Evolutionary conservation across 2,888 invertebrate species (phyloP).

Genomic region (Melinaea menophilus): DNA sequence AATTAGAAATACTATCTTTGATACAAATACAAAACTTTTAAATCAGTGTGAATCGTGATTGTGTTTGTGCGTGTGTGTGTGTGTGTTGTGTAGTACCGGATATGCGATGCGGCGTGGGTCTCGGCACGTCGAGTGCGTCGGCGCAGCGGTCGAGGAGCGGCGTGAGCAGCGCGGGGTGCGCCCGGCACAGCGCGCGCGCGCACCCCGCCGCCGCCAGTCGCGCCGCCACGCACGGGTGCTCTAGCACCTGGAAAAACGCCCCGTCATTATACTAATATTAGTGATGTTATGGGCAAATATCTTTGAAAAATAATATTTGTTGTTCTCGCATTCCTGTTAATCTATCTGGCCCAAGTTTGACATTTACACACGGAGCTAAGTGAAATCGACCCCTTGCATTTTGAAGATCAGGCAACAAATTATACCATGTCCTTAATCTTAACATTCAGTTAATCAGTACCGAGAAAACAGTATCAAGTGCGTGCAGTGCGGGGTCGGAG

Average conservation of each 20-base stretch:
- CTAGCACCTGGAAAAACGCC: constrained; percentile 80
- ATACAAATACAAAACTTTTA: too few relatives aligned
- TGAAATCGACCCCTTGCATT: too few relatives aligned
- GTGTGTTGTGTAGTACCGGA: constrained; percentile 64
- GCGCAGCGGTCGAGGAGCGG: constrained; percentile 94
- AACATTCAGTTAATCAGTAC: constrained; percentile 43
- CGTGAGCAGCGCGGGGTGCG: constrained; percentile 96
- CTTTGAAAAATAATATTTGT: too few relatives aligned
- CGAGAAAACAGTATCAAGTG: constrained; percentile 79
- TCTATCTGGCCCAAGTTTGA: too few relatives aligned
- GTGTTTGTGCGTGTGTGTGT: not conserved
- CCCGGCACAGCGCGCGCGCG: constrained; percentile 92
- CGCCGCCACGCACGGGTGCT: constrained; percentile 96
- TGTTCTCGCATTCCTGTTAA: too few relatives aligned
- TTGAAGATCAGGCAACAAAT: not conserved
- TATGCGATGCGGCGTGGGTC: constrained; percentile 92
- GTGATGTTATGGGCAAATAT: too few relatives aligned
- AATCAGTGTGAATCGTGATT: too few relatives aligned
- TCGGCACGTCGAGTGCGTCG: constrained; percentile 91
- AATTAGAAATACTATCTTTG: too few relatives aligned
- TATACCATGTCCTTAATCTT: not conserved
- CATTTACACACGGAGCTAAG: too few relatives aligned
- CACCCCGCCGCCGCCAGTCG: constrained; percentile 96
- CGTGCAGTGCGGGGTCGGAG: constrained; percentile 89
- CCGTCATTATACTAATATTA: not conserved